These are phyloP conservation scores for Speoplatyrhinus poulsoni DNA, from an alignment of 2,113 vertebrate genomes.

Conservation along the genomic window DNA sequence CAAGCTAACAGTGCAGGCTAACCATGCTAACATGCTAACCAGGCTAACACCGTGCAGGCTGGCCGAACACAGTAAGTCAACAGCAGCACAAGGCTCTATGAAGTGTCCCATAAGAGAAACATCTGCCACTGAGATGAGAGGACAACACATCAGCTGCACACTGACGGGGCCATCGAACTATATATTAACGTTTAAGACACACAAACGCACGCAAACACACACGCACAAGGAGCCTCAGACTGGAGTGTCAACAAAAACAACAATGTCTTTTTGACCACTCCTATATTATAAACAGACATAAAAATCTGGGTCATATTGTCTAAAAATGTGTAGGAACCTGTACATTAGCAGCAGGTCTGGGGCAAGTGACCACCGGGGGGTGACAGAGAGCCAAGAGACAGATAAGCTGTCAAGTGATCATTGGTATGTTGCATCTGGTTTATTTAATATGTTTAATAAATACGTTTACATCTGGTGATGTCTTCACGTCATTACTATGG, in stretches of 20 bases:
- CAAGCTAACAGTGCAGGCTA: too few relatives aligned
- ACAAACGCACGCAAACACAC: neutral
- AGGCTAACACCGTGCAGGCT: too few relatives aligned
- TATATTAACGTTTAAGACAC: neutral
- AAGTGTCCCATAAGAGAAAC: neutral
- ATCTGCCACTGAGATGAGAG: neutral
- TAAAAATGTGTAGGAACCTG: constrained; percentile 50
- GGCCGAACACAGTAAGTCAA: neutral
- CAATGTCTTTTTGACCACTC: neutral
- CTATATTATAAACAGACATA: constrained; percentile 31
- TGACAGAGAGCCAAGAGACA: too few relatives aligned
- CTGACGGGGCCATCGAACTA: too few relatives aligned
- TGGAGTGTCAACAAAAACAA: too few relatives aligned
- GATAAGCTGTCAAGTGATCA: too few relatives aligned
- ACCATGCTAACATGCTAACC: too few relatives aligned
- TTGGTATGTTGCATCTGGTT: too few relatives aligned
- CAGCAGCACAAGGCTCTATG: neutral
- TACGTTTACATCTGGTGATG: neutral
- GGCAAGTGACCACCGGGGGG: constrained; percentile 5
- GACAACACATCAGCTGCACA: neutral
- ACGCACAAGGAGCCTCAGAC: neutral
- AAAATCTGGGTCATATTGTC: constrained; percentile 33
- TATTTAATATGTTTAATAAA: neutral
- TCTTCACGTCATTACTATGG: too few relatives aligned
- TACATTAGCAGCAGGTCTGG: constrained; percentile 52